Base-by-base conservation (phyloP, 2,113 vertebrate genomes). In the Oncorhynchus tshawytscha region DNA sequence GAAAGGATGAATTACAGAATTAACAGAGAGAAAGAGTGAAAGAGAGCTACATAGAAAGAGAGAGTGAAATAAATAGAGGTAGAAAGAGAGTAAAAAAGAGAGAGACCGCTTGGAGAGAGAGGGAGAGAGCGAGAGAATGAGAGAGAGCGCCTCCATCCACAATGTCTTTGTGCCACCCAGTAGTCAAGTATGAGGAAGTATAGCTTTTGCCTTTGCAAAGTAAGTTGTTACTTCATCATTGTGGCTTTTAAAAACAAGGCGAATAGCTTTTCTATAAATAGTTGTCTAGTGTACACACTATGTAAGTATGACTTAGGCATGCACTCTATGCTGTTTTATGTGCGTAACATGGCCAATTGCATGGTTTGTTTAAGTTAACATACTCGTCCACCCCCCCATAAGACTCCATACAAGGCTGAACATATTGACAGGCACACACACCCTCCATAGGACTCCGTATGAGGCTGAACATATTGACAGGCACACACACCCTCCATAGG, bases 11-110 rank as follows among this genome's bases (percentile, higher is more conserved):
- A 71, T 65, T 81, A 68, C 5, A 34, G 34, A 65, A n/a, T 67
- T n/a, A 77, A 18, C 39, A 59, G 45, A 85, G 24, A 29, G 59
- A 49, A 54, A 39, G 59, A 65, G 60, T 45, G 24, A 65, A n/a
- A 65, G n/a, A 73, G 27, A 48, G 72, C 27, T 27, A 15, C 39
- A 59, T 31, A 85, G 24, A 29, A 45, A 18, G 59, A 65, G 27
- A 62, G 59, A 48, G 60, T 45, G 24, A 66, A n/a, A 65, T 1
- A 31, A 31, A 31, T 31, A 31, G 31, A 34, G 31, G 5, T 1
- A 7, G 1, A 6, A 7, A 34, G 34, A 34, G 34, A 34, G 34
- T 34, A 7, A 7, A 34, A 6, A 34, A 34, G 34, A 34, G 34
- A 34, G 7, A 34, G 34, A 34, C 5, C 84, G 13, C 48, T 13